Conservation (phyloP, 2,888 invertebrate genomes). For the Melinaea menophilus region DNA sequence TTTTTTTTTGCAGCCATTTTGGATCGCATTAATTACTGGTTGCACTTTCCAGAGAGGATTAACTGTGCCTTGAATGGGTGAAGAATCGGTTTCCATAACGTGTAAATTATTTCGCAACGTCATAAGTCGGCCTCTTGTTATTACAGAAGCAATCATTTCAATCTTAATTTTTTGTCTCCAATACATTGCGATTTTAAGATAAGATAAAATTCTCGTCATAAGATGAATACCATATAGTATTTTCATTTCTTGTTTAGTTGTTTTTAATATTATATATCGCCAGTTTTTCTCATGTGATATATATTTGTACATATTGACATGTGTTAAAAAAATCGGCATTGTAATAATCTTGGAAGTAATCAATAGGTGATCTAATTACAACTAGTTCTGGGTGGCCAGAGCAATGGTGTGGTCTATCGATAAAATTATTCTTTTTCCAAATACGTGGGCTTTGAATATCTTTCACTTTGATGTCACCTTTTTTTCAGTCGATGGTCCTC, state of each 20-base stretch:
- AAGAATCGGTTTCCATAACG: background rate
- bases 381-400: too few species aligned
- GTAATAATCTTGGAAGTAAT: background rate
- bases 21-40: slow-evolving; percentile 1
- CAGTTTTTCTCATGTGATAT: background rate
- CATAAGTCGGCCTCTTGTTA: slow-evolving; percentile 10
- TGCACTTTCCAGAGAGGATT: slow-evolving; percentile 10
- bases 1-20: background rate
- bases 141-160: slow-evolving; percentile 7
- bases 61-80: background rate
- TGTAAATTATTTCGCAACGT: background rate
- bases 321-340: slow-evolving; percentile 7
- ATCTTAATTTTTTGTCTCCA: slow-evolving; percentile 8
- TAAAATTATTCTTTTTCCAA: too few species aligned
- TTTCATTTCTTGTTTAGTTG: slow-evolving; percentile 10
- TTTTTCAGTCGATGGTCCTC: too few species aligned
- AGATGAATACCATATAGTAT: slow-evolving; percentile 6
- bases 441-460: too few species aligned
- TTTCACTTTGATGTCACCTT: too few species aligned
- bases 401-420: too few species aligned
- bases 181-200: slow-evolving; percentile 6
- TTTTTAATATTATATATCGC: slow-evolving; percentile 10
- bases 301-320: slow-evolving; percentile 6
- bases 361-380: too few species aligned
- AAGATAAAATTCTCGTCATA: slow-evolving; percentile 7